Percentiles rank a stretch among this genome's conserved stretches.
These are phyloP conservation scores for Calidris pugnax DNA, from an alignment of 2,113 vertebrate genomes.

Conservation along the genomic window DNA sequence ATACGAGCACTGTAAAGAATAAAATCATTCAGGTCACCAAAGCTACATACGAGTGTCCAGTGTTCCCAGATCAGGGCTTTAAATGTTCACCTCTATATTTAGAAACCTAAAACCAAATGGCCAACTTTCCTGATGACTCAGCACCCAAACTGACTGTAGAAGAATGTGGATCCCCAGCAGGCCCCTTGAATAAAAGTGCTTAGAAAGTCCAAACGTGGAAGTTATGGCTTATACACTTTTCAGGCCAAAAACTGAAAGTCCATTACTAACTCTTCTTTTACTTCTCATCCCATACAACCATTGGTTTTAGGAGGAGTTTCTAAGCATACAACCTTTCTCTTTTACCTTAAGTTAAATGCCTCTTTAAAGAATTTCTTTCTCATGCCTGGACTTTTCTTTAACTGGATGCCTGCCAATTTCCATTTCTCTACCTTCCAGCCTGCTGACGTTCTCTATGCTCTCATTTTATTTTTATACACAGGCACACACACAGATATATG, in stretches of 20 bases:
- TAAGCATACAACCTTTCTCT: neutral
- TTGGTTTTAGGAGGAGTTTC: neutral
- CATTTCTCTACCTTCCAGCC: neutral
- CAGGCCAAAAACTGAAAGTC: neutral
- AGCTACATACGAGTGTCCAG: neutral
- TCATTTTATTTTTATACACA: neutral
- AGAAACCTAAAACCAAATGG: conserved; percentile 49
- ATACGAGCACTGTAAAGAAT: neutral
- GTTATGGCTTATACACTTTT: neutral
- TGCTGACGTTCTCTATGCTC: neutral
- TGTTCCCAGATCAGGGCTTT: conserved; percentile 1
- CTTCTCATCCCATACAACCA: neutral
- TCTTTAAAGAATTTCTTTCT: conserved; percentile 1
- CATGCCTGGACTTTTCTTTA: neutral
- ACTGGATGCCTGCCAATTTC: neutral
- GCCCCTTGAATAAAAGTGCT: neutral
- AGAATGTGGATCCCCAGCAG: conserved; percentile 15
- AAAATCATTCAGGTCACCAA: neutral
- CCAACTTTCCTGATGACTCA: conserved; percentile 47
- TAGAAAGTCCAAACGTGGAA: neutral
- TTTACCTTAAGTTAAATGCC: neutral
- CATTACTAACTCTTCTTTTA: neutral
- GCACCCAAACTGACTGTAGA: conserved; percentile 27
- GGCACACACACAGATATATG: neutral
- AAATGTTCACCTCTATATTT: conserved; percentile 44